Evolutionary conservation across 2,888 invertebrate species (phyloP).

Genomic region (Sthenelais limicola): DNA sequence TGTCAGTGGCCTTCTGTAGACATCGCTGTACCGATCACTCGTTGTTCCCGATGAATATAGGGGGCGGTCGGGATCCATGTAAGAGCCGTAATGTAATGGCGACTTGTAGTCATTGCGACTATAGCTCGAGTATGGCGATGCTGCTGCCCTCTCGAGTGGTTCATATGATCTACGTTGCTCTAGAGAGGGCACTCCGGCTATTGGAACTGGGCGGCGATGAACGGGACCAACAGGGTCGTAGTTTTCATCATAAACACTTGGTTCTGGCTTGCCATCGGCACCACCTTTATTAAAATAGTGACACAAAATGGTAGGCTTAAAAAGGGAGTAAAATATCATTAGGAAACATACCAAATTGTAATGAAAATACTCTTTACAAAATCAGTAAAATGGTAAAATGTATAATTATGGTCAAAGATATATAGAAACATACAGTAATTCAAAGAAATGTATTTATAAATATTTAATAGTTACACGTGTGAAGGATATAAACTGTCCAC

Average conservation of each 20-base stretch:
- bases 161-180: slow-evolving; percentile 18
- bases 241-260: slow-evolving; percentile 24
- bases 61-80: slow-evolving; percentile 1
- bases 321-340: too few relatives aligned
- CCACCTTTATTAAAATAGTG: too few relatives aligned
- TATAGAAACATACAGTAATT: too few relatives aligned
- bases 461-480: too few relatives aligned
- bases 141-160: slow-evolving; percentile 15
- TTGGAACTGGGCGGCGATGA: background rate
- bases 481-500: too few relatives aligned
- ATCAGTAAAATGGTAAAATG: too few relatives aligned
- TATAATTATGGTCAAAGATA: too few relatives aligned
- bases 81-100: slow-evolving; percentile 21
- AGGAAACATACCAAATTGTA: too few relatives aligned
- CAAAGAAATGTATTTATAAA: too few relatives aligned
- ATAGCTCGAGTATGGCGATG: slow-evolving; percentile 21
- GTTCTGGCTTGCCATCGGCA: slow-evolving; percentile 14
- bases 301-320: too few relatives aligned
- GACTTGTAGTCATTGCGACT: slow-evolving; percentile 19
- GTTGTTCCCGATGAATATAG: background rate
- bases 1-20: background rate
- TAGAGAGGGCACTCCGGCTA: background rate
- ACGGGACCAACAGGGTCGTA: slow-evolving; percentile 22
- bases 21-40: background rate
- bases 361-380: too few relatives aligned